Conservation (phyloP, 1,140 invertebrate species). For the Elymnias hypermnestra region DNA sequence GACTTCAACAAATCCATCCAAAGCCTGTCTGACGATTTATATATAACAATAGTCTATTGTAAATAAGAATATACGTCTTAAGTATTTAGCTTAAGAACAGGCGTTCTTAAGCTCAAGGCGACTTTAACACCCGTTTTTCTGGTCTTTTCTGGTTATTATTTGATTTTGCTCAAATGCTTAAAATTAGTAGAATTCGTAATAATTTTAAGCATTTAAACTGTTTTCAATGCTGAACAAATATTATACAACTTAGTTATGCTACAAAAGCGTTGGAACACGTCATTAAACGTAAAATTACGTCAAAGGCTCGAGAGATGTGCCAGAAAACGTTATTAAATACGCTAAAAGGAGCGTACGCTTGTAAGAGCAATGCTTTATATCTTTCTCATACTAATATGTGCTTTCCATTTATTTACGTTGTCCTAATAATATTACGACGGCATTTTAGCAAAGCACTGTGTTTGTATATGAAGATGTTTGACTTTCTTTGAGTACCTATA, state of each 20-base stretch:
- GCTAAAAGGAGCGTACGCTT: conserved; percentile 6
- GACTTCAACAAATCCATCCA: no score
- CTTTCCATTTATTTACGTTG: conserved; percentile 14
- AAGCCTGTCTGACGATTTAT: no score
- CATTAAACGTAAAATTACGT: conserved; percentile 19
- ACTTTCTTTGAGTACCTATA: conserved; percentile 4
- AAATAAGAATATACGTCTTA: no score
- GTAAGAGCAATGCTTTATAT: conserved; percentile 14
- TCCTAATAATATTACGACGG: conserved; percentile 17
- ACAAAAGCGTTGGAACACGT: conserved; percentile 8
- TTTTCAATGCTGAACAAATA: no score
- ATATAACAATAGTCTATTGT: no score
- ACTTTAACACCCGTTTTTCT: no score
- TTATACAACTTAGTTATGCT: conserved; percentile 9
- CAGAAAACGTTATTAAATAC: conserved; percentile 16
- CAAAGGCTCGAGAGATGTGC: conserved; percentile 17
- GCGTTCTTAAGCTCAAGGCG: no score
- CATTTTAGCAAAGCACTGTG: conserved; percentile 10
- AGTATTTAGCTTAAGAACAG: no score
- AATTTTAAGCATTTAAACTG: no score
- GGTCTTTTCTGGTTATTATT: no score
- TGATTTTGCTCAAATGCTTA: no score
- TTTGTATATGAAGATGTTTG: neutral
- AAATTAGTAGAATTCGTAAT: no score
- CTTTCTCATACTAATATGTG: conserved; percentile 4